Conservation (phyloP, 2,888 invertebrate genomes). For the Caenorhabditis zanzibari region DNA sequence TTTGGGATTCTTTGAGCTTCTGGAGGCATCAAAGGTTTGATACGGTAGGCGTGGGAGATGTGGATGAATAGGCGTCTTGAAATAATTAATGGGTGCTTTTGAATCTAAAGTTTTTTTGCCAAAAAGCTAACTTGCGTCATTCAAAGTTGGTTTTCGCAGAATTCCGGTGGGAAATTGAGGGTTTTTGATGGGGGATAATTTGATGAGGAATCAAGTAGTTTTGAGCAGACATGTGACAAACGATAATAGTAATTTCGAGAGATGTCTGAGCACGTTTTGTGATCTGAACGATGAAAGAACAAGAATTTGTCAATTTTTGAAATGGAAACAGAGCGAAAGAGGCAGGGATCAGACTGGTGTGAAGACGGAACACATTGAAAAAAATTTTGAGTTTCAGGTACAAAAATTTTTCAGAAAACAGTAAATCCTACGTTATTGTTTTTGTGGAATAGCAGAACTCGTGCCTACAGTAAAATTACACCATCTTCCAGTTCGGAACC, state of each 20-base stretch:
- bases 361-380: neutral
- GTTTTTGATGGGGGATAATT: slow-evolving; percentile 14
- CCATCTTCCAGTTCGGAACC: no score
- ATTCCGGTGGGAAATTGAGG: slow-evolving; percentile 26
- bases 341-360: no score
- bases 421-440: no score
- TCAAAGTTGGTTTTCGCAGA: neutral
- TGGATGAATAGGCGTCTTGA: slow-evolving; percentile 25
- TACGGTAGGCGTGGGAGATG: slow-evolving; percentile 41
- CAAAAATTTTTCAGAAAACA: no score
- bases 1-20: slow-evolving; percentile 15
- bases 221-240: neutral
- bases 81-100: slow-evolving; percentile 30
- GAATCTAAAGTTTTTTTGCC: slow-evolving; percentile 11
- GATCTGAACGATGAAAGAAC: slow-evolving; percentile 7
- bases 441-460: no score
- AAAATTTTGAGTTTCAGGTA: neutral
- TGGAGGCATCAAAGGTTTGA: slow-evolving; percentile 10
- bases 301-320: slow-evolving; percentile 6
- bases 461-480: no score
- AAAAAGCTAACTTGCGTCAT: slow-evolving; percentile 7
- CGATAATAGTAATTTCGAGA: slow-evolving; percentile 11
- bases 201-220: slow-evolving; percentile 8
- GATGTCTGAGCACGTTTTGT: neutral
- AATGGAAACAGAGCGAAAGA: neutral